phyloP scores from a whole-genome alignment of 1,140 invertebrate genomes.

The Drosophila kepulauana region DNA sequence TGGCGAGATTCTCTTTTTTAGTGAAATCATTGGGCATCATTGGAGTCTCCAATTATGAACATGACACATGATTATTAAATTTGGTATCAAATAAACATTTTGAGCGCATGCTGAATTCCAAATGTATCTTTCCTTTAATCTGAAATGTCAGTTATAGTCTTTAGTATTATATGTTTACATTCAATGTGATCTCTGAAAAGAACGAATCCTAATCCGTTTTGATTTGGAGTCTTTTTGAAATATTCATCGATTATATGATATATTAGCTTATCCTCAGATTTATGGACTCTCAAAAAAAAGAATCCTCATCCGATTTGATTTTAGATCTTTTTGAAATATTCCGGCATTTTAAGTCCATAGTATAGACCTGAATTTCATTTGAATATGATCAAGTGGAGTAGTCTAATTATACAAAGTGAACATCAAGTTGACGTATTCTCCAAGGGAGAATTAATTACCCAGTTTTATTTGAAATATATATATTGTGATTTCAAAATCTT shows the following conservation, averaged over 20 bases:
- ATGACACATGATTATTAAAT: slow-evolving; percentile 72
- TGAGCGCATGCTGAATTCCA: background rate
- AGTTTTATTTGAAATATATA: no score
- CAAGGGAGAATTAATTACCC: no score
- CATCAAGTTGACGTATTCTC: no score
- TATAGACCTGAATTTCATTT: no score
- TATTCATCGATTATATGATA: background rate
- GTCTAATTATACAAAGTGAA: no score
- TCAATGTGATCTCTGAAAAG: background rate
- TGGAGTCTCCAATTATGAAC: slow-evolving; percentile 48
- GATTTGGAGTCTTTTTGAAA: background rate
- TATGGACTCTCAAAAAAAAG: no score
- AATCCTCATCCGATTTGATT: no score
- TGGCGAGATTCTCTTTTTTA: slow-evolving; percentile 28
- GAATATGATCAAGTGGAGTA: no score
- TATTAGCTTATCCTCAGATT: no score
- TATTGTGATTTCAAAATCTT: no score
- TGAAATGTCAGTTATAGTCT: background rate
- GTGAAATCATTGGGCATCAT: slow-evolving; percentile 37
- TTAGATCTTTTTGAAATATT: no score
- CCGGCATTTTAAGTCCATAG: no score
- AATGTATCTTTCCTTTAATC: background rate
- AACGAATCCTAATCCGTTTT: background rate
- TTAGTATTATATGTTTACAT: background rate
- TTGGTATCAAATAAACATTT: slow-evolving; percentile 27